Percentiles rank a stretch among this genome's conserved stretches.
Conservation (phyloP, 2,797 vertebrate genomes). For the Glossophaga mutica region DNA sequence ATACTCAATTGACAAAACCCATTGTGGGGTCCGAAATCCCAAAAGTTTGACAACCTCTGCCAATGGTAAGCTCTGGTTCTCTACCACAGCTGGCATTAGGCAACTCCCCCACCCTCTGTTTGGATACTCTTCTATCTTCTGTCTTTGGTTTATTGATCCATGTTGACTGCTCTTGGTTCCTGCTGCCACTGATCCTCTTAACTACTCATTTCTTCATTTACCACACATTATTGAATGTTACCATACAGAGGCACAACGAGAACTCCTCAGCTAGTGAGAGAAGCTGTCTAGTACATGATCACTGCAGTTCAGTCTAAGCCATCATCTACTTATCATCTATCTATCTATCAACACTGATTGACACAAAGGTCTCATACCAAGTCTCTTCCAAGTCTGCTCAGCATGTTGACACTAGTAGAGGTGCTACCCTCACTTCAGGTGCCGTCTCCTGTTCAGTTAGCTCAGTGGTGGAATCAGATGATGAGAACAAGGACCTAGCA, state of each 20-base stretch:
- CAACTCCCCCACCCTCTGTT: background rate
- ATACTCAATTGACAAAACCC: background rate
- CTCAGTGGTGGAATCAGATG: background rate
- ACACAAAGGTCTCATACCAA: background rate
- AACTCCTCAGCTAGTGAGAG: background rate
- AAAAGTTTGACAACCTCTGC: background rate
- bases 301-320: background rate
- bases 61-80: background rate
- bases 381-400: background rate
- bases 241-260: background rate
- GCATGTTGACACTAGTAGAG: background rate
- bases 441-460: background rate
- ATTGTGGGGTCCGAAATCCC: background rate
- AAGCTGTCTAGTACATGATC: background rate
- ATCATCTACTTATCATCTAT: background rate
- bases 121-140: background rate
- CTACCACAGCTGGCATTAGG: background rate
- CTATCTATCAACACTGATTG: background rate
- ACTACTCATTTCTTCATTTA: background rate
- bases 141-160: background rate
- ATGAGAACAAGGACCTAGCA: background rate
- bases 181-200: background rate
- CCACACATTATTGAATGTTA: background rate
- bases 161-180: background rate
- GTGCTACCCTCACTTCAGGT: background rate